Evolutionary conservation across 2,888 invertebrate species (phyloP).

Genomic region (Nipponacmea schrenckii): DNA sequence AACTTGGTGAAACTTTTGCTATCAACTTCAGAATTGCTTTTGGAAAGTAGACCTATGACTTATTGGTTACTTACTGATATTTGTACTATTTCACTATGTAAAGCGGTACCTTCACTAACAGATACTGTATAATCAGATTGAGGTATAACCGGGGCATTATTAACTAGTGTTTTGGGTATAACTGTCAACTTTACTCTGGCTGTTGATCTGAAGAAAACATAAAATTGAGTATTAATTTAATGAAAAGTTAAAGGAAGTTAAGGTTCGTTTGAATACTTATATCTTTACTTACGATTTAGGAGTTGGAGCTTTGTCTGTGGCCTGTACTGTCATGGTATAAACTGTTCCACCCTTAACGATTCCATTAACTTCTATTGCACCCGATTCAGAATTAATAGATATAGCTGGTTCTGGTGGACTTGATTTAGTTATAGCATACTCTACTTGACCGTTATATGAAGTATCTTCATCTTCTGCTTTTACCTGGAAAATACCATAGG

Average conservation of each 20-base stretch:
- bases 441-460: slow-evolving; percentile 40
- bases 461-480: slow-evolving; percentile 45
- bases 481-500: slow-evolving; percentile 23
- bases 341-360: slow-evolving; percentile 37
- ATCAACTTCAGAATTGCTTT: too few species aligned
- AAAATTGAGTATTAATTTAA: too few species aligned
- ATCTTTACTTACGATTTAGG: background rate
- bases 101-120: slow-evolving; percentile 47
- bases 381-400: slow-evolving; percentile 26
- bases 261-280: too few species aligned
- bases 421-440: slow-evolving; percentile 44
- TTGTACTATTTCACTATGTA: background rate
- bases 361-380: slow-evolving; percentile 40
- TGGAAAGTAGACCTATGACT: too few species aligned
- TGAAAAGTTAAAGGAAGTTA: too few species aligned
- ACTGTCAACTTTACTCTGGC: background rate
- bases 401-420: slow-evolving; percentile 43
- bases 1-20: too few species aligned
- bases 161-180: background rate
- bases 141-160: slow-evolving; percentile 41
- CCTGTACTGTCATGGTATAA: slow-evolving; percentile 48
- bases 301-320: slow-evolving; percentile 40
- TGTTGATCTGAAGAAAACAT: background rate
- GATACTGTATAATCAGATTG: slow-evolving; percentile 43
- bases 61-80: background rate